Percentiles rank a stretch among this genome's conserved stretches.
Conservation (phyloP, 2,888 invertebrate genomes). For the Acanthosepion lycidas region DNA sequence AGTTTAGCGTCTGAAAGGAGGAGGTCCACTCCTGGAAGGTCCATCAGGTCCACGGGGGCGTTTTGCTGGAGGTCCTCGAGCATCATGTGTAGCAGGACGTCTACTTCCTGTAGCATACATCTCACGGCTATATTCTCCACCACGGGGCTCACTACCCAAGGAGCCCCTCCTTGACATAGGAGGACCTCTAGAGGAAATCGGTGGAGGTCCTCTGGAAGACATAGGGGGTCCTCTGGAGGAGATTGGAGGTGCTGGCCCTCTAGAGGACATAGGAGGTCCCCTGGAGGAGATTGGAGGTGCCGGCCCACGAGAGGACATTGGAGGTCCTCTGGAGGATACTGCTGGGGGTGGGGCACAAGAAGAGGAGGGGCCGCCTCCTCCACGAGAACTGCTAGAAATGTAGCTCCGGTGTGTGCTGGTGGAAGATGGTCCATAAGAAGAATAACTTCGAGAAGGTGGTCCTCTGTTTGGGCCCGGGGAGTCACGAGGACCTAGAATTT, state of each 20-base stretch:
- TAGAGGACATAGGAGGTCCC: constrained; percentile 37
- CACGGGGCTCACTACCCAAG: constrained; percentile 16
- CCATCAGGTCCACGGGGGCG: constrained; percentile 60
- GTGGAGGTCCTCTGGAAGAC: constrained; percentile 24
- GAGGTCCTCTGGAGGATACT: constrained; percentile 38
- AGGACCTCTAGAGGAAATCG: constrained; percentile 39
- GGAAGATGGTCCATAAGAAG: constrained; percentile 46
- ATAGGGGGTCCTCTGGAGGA: constrained; percentile 41
- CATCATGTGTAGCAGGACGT: constrained; percentile 59
- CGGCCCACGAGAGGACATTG: constrained; percentile 35
- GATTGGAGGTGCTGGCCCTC: constrained; percentile 36
- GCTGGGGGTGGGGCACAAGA: background rate
- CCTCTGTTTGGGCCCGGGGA: constrained; percentile 42
- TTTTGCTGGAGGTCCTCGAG: constrained; percentile 61
- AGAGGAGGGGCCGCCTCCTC: constrained; percentile 34
- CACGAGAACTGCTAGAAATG: constrained; percentile 47
- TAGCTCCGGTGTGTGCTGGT: constrained; percentile 39
- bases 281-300: background rate
- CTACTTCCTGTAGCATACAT: constrained; percentile 57
- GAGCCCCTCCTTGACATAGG: constrained; percentile 37
- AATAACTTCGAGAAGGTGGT: constrained; percentile 46
- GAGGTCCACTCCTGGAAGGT: constrained; percentile 52
- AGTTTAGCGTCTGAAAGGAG: constrained; percentile 52
- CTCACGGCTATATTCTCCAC: constrained; percentile 51
- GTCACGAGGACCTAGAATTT: constrained; percentile 47